Conservation (phyloP, 2,888 invertebrate genomes). For the Erpobdella octoculata region DNA sequence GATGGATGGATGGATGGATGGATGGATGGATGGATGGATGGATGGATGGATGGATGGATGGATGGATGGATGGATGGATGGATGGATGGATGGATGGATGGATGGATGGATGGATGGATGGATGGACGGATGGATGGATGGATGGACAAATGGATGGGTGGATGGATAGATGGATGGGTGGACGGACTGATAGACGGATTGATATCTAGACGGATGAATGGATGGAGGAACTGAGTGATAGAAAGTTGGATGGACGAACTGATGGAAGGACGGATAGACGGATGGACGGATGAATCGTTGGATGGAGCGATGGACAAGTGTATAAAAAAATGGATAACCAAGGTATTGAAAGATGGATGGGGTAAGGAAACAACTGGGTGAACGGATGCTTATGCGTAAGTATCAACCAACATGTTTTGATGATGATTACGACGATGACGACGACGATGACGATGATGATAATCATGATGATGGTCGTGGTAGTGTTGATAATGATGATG, state of each 20-base stretch:
- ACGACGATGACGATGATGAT: conserved; percentile 99
- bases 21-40: background rate
- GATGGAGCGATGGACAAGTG: no score
- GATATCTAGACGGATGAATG: no score
- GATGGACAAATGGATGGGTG: background rate
- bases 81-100: background rate
- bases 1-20: background rate
- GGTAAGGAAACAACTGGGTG: conserved; percentile 63
- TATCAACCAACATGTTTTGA: conserved; percentile 96
- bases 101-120: background rate
- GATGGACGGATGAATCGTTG: no score
- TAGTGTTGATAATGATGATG: background rate
- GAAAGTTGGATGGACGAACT: no score
- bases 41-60: background rate
- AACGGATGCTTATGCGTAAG: conserved; percentile 93
- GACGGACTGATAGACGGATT: no score
- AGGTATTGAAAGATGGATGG: background rate
- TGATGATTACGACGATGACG: conserved; percentile 95
- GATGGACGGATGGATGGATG: background rate
- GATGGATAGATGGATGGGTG: no score
- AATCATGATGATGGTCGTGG: conserved; percentile 83
- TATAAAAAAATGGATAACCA: background rate
- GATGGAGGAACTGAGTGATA: no score
- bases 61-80: background rate
- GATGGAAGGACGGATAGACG: no score